Conservation (phyloP, 35 echinoderm and acorn worm species). For the Strongylocentrotus purpuratus region DNA sequence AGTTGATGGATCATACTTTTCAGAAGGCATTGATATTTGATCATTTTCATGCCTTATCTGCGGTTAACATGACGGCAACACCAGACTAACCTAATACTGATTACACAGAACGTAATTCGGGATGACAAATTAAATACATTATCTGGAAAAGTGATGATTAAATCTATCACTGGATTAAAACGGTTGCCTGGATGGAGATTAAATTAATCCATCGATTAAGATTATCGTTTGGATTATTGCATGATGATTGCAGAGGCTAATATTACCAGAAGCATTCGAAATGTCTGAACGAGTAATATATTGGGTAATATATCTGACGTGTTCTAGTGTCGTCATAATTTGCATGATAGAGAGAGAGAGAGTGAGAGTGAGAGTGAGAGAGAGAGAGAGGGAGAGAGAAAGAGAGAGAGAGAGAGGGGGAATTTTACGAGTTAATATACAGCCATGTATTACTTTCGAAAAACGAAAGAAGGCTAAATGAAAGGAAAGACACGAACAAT, state of each 20-base stretch:
- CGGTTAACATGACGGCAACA: neutral
- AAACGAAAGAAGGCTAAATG: too few species aligned
- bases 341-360: neutral
- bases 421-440: too few species aligned
- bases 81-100: neutral
- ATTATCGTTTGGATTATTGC: constrained; percentile 6
- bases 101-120: neutral
- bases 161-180: neutral
- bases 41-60: neutral
- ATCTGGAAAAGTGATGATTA: neutral
- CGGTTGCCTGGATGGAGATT: neutral
- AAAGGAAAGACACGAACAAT: too few species aligned
- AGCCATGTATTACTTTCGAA: too few species aligned
- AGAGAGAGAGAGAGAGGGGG: too few species aligned
- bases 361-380: too few species aligned
- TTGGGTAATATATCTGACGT: neutral
- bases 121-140: neutral
- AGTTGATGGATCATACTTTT: neutral
- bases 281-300: neutral
- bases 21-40: neutral
- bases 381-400: too few species aligned
- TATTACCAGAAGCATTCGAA: neutral
- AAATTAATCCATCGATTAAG: neutral
- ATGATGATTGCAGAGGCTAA: neutral
- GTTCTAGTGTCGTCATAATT: neutral